Base-by-base conservation (phyloP, 2,113 vertebrate species). In the Clarias magur region DNA sequence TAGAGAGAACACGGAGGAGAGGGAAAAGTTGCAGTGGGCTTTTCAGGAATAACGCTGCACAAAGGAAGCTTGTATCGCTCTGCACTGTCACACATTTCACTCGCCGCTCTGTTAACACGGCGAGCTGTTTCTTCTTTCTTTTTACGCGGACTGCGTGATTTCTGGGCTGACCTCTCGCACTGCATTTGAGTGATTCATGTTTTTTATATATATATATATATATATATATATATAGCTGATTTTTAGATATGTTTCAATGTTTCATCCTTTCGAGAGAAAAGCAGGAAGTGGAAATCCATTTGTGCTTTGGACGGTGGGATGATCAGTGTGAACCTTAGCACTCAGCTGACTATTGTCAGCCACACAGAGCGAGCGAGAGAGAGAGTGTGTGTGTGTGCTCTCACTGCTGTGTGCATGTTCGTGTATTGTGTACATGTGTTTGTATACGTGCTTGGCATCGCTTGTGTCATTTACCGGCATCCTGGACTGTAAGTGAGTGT, bases 51-150 rank as follows among this genome's bases (percentile, higher is more conserved):
- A 95, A 93, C 91, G 91, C 92, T 88, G 92, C 94, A 95, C 95
- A 95, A 94, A 94, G 94, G 89, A 91, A 92, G 93, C 90, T 92
- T 94, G 93, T 95, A 94, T 92, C 94, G 91, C 27, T 76, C 82
- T 92, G 92, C 87, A 83, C 88, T 86, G 11, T 27, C 89, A 86
- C 89, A 82, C 85, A 54, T 72, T 80, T 70, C 62, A 88, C 90
- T 89, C 85, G 81, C 85, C 83, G 89, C 85, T 80, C 82, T 85
- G 54, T 88, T 56, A 4, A 85, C 4, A 53, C 84, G 88, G 89
- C 78, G 82, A 87, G 75, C 70, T 67, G 13, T 7, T 89, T 86
- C 88, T 27, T 57, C 19, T 63, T 42, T 82, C 81, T 81, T 19
- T 86, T 25, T 85, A 80, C 60, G 19, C 56, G 34, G 27, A 34